These are phyloP conservation scores for Chanos chanos DNA, from an alignment of 2,797 vertebrate genomes.

Conservation along the genomic window DNA sequence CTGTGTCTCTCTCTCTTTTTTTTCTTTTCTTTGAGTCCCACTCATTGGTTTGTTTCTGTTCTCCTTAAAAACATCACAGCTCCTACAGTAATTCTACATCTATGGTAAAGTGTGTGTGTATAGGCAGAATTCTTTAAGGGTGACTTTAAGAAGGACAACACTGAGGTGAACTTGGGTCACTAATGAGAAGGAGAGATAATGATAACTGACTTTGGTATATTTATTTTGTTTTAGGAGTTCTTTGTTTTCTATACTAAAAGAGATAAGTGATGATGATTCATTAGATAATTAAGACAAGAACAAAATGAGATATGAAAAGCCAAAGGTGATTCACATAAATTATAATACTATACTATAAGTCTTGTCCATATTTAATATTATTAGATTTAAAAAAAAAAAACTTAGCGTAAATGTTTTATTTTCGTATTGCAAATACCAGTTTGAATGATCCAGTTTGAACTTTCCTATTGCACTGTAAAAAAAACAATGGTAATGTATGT, in stretches of 20 bases:
- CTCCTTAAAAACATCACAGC: slow-evolving; percentile 56
- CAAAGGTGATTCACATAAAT: slow-evolving; percentile 84
- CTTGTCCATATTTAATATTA: slow-evolving; percentile 71
- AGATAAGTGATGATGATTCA: slow-evolving; percentile 66
- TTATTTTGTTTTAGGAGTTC: slow-evolving; percentile 86
- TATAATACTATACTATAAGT: slow-evolving; percentile 75
- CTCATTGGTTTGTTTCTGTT: slow-evolving; percentile 37
- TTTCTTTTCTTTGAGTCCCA: slow-evolving; percentile 43
- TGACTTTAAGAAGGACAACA: neutral
- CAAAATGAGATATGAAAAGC: slow-evolving; percentile 69
- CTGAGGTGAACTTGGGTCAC: slow-evolving; percentile 54
- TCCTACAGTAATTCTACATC: slow-evolving; percentile 36
- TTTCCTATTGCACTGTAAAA: slow-evolving; percentile 83
- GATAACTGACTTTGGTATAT: slow-evolving; percentile 77
- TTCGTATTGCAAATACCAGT: slow-evolving; percentile 85
- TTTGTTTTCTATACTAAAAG: slow-evolving; percentile 84
- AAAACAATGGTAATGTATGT: slow-evolving; percentile 71
- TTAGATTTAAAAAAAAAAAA: slow-evolving; percentile 62
- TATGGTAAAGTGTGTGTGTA: slow-evolving; percentile 5
- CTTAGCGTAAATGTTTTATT: slow-evolving; percentile 82
- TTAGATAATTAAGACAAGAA: slow-evolving; percentile 57
- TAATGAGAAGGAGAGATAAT: slow-evolving; percentile 57
- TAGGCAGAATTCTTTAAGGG: neutral
- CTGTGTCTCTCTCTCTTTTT: slow-evolving; percentile 38
- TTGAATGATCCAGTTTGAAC: slow-evolving; percentile 79